A percentile compares a stretch with the other conserved stretches of the same genome.
These are phyloP conservation scores for Pangasius krempfi DNA, from an alignment of 2,797 vertebrate species.

Conservation along the genomic window DNA sequence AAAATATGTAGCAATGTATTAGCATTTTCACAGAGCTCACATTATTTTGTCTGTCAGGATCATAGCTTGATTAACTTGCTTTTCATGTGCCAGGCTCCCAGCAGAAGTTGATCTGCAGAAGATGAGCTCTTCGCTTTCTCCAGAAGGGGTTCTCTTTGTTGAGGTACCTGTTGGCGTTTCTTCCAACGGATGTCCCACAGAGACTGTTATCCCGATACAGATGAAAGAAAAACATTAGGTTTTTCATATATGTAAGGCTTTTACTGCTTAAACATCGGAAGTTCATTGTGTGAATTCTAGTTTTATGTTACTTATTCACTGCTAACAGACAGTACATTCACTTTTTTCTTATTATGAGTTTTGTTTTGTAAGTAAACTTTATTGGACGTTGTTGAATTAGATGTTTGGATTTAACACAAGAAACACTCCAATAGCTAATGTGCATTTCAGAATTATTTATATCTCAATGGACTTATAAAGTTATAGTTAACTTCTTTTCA, in stretches of 20 bases:
- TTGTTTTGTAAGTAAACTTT: background rate
- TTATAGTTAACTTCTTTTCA: background rate
- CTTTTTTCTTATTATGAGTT: background rate
- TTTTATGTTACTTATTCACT: background rate
- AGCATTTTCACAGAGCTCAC: background rate
- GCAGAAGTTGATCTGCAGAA: conserved; percentile 70
- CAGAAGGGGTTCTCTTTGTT: conserved; percentile 72
- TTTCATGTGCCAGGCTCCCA: conserved; percentile 69
- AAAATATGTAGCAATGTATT: background rate
- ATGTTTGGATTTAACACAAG: background rate
- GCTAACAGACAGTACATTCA: background rate
- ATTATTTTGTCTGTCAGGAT: background rate
- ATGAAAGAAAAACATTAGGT: conserved; percentile 52
- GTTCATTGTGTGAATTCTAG: background rate
- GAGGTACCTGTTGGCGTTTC: conserved; percentile 68
- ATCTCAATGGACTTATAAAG: background rate
- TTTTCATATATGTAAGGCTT: background rate
- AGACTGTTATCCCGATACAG: conserved; percentile 74
- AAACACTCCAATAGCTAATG: background rate
- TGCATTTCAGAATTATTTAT: background rate
- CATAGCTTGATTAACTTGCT: conserved; percentile 8
- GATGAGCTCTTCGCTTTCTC: conserved; percentile 72
- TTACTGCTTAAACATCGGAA: background rate
- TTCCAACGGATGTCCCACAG: conserved; percentile 44
- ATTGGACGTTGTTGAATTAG: background rate